phyloP scores from a whole-genome alignment of 2,797 vertebrate species.

The Hoplostethus mediterraneus region DNA sequence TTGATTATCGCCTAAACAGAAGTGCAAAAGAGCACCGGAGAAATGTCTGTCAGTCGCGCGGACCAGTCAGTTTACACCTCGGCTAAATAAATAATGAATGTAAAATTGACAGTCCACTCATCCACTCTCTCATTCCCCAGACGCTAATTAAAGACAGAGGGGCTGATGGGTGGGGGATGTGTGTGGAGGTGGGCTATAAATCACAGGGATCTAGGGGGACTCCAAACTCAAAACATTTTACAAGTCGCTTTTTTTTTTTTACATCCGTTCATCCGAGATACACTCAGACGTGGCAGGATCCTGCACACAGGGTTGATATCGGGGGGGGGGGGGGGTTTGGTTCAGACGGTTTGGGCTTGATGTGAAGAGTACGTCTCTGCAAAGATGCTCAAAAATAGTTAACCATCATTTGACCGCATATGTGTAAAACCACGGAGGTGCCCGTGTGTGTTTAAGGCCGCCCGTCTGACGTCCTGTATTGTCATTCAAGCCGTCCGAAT shows the following conservation, averaged over 20 bases:
- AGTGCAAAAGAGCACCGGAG: conserved; percentile 79
- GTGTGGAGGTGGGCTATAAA: conserved; percentile 66
- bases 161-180: conserved; percentile 56
- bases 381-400: conserved; percentile 33
- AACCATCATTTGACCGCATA: conserved; percentile 30
- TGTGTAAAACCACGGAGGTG: conserved; percentile 35
- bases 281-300: conserved; percentile 15
- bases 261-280: conserved; percentile 70
- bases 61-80: conserved; percentile 81
- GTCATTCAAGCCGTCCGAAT: conserved; percentile 82
- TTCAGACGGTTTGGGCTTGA: background rate
- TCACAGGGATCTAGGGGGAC: conserved; percentile 74
- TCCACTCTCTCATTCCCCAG: conserved; percentile 83
- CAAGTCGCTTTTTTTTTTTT: conserved; percentile 56
- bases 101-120: conserved; percentile 85
- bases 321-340: too few relatives aligned
- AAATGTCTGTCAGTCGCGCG: conserved; percentile 77
- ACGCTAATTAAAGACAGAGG: conserved; percentile 86
- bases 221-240: conserved; percentile 74
- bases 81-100: conserved; percentile 85
- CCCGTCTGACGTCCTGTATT: conserved; percentile 69
- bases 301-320: conserved; percentile 13
- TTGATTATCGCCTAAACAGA: conserved; percentile 81
- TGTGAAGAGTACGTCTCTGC: too few relatives aligned
- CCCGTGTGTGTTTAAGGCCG: conserved; percentile 42